Evolutionary conservation across 1,140 invertebrate species (phyloP).

Genomic region (Philopotamus ludificatus): DNA sequence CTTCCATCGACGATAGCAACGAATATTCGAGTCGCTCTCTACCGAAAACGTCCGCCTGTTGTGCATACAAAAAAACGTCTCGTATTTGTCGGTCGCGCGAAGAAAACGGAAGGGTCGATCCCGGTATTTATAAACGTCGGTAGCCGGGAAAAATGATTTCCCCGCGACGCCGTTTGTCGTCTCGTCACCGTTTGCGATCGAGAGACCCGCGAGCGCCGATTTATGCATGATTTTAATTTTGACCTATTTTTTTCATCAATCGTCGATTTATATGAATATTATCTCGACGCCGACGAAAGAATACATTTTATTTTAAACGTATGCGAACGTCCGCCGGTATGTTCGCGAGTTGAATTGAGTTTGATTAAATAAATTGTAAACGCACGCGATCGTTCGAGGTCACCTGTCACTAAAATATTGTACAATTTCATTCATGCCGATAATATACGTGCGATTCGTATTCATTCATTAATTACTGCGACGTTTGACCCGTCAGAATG

Average conservation of each 20-base stretch:
- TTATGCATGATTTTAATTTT: not conserved
- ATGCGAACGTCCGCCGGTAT: too few species aligned
- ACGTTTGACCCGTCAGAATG: too few species aligned
- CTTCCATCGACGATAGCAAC: not conserved
- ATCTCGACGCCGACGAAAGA: slow-evolving; percentile 5
- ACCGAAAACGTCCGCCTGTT: not conserved
- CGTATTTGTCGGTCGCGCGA: not conserved
- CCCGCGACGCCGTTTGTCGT: slow-evolving; percentile 26
- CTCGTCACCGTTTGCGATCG: slow-evolving; percentile 28
- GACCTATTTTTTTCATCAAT: too few species aligned
- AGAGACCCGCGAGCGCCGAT: slow-evolving; percentile 1
- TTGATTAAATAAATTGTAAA: too few species aligned
- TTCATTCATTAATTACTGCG: too few species aligned
- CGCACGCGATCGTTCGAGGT: too few species aligned
- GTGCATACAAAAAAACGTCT: not conserved
- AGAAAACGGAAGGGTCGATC: slow-evolving; percentile 14
- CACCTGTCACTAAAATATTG: too few species aligned
- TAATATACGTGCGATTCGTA: too few species aligned
- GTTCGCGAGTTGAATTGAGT: too few species aligned
- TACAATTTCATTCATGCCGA: too few species aligned
- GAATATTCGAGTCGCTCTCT: slow-evolving; percentile 13
- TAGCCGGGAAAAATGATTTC: slow-evolving; percentile 30
- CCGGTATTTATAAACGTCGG: slow-evolving; percentile 26
- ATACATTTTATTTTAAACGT: too few species aligned
- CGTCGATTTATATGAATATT: slow-evolving; percentile 31